Conservation (phyloP, 2,113 vertebrate species). For the Erinaceus europaeus region DNA sequence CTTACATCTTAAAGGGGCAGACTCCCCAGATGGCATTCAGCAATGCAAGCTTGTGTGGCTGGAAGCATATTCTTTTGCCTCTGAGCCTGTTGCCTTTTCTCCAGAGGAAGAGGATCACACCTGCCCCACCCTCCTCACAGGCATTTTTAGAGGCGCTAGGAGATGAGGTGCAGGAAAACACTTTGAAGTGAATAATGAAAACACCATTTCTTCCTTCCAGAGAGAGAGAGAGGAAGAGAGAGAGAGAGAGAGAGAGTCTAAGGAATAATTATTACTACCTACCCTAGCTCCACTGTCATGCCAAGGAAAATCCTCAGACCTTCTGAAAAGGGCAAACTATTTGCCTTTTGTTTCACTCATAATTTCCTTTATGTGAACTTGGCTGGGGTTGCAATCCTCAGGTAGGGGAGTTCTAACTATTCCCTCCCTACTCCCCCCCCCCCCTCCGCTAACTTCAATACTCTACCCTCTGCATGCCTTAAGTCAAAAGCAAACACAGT, state of each 20-base stretch:
- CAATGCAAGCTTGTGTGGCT: background rate
- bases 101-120: background rate
- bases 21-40: background rate
- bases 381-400: background rate
- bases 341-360: conserved; percentile 31
- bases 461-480: background rate
- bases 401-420: background rate
- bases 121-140: background rate
- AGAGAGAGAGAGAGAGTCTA: background rate
- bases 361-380: conserved; percentile 4
- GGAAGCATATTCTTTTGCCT: no score
- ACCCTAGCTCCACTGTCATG: background rate
- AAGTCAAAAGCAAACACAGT: background rate
- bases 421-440: background rate
- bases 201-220: conserved; percentile 31
- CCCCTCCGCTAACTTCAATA: background rate
- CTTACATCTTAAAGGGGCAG: background rate
- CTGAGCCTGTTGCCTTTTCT: background rate
- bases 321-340: conserved; percentile 32
- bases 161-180: conserved; percentile 39
- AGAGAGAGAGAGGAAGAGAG: no score
- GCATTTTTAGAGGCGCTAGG: background rate
- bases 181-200: conserved; percentile 47
- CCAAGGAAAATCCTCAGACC: conserved; percentile 5
- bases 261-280: conserved; percentile 50